Percentiles rank a stretch among this genome's conserved stretches.
phyloP scores from a whole-genome alignment of 2,888 invertebrate species.

The Eupithecia inturbata region DNA sequence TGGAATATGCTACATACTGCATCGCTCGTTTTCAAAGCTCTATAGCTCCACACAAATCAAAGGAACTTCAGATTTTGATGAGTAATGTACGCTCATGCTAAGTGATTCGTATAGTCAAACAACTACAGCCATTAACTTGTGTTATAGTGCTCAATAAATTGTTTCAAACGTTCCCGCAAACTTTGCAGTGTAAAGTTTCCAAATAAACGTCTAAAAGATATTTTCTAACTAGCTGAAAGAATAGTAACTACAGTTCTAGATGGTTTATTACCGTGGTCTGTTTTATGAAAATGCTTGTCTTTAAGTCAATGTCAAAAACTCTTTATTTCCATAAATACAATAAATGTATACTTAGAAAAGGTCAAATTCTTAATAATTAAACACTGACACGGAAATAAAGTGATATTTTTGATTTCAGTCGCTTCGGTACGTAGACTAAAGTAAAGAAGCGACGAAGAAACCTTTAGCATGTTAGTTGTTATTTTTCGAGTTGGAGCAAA shows the following conservation, averaged over 20 bases:
- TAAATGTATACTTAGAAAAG: no score
- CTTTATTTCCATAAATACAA: no score
- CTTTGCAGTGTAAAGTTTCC: slow-evolving; percentile 77
- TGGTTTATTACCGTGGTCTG: slow-evolving; percentile 2
- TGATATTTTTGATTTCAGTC: no score
- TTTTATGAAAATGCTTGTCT: no score
- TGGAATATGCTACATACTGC: not conserved
- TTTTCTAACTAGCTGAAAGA: slow-evolving; percentile 57
- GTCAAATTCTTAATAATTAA: no score
- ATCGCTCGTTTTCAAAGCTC: not conserved
- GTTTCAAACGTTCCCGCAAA: slow-evolving; percentile 61
- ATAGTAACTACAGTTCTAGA: slow-evolving; percentile 2
- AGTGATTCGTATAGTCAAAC: slow-evolving; percentile 55
- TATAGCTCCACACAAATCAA: slow-evolving; percentile 5
- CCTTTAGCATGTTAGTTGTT: no score
- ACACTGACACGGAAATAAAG: no score
- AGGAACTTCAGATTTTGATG: slow-evolving; percentile 54
- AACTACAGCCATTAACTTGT: slow-evolving; percentile 53
- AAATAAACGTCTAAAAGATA: slow-evolving; percentile 64
- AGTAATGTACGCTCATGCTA: slow-evolving; percentile 73
- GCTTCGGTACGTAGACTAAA: no score
- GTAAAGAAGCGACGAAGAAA: no score
- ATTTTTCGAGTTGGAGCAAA: no score
- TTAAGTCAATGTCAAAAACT: no score
- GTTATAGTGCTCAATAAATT: slow-evolving; percentile 70